Evolutionary conservation across 2,888 invertebrate species (phyloP), one percentile per base, ranked within the genome.

Genomic region (Eilema caniola): DNA sequence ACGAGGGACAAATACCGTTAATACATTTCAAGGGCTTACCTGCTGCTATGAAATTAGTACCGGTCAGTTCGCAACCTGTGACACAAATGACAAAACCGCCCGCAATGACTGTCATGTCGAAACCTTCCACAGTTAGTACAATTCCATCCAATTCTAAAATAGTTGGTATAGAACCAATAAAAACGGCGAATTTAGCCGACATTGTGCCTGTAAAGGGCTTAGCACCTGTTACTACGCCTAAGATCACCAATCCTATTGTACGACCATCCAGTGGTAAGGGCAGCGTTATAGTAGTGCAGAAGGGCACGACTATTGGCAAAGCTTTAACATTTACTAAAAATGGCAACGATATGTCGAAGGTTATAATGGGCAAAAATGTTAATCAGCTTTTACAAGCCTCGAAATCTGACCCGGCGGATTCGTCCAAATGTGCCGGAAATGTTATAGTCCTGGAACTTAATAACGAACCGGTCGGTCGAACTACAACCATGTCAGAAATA

Each of bases 211-310:
- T 90, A 0, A 95, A 95, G 78, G 94, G 94, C 0, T 83, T 93
- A 72, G 82, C 93, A 7, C 93, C 95, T 3, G 85, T 91, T 28
- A 82, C 90, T 1, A 88, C 92, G n/a, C 87, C 94, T 20, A 94
- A 93, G 89, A 89, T 93, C 31, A 87, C 90, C 10, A 94, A 93
- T 79, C 94, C 95, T 1, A 94, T 95, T 66, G 90, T 95, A 28
- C 86, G 95, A 73, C 92, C 94, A 25, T 88, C 91, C 62, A 93
- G 90, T 76, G 88, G 94, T 31, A 96, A 96, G 87, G 95, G 96
- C 66, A 96, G 95, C 83, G 93, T 96, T 31, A 96, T 96, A 78
- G 96, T 96, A 28, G 96, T 96, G 33, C 96, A 96, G 83, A 96
- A 96, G 84, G 96, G 96, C 60, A 92, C 95, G 28, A 88, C 95